Percentiles rank a stretch among this genome's conserved stretches.
phyloP scores from a whole-genome alignment of 2,113 vertebrate genomes.

The Rhadina sibilatrix region DNA sequence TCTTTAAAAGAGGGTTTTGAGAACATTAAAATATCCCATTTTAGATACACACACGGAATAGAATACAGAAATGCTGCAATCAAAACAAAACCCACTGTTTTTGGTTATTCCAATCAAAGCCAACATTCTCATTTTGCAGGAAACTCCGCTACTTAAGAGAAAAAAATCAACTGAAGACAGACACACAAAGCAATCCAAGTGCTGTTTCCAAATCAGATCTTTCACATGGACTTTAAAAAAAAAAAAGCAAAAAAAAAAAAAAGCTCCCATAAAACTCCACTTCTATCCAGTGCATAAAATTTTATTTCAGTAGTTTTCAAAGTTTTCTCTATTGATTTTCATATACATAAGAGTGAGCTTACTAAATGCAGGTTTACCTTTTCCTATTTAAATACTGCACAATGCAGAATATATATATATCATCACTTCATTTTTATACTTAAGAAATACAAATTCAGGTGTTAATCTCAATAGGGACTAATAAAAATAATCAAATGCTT shows the following conservation, averaged over 20 bases:
- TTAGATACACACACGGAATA: fast-evolving
- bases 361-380: neutral
- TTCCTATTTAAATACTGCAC: neutral
- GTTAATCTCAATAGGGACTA: neutral
- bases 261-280: neutral
- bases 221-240: neutral
- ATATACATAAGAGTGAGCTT: neutral
- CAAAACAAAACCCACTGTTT: neutral
- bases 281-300: neutral
- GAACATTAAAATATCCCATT: neutral
- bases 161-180: neutral
- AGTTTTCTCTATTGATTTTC: neutral
- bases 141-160: neutral
- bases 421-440: neutral
- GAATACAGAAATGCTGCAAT: neutral
- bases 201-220: neutral
- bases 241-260: neutral
- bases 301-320: neutral
- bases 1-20: neutral
- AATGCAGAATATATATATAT: neutral
- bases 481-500: neutral
- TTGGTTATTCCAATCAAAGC: neutral
- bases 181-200: neutral
- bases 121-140: neutral
- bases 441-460: neutral